Evolutionary conservation across 2,888 invertebrate species (phyloP).

Genomic region (Heliconius ethilla): DNA sequence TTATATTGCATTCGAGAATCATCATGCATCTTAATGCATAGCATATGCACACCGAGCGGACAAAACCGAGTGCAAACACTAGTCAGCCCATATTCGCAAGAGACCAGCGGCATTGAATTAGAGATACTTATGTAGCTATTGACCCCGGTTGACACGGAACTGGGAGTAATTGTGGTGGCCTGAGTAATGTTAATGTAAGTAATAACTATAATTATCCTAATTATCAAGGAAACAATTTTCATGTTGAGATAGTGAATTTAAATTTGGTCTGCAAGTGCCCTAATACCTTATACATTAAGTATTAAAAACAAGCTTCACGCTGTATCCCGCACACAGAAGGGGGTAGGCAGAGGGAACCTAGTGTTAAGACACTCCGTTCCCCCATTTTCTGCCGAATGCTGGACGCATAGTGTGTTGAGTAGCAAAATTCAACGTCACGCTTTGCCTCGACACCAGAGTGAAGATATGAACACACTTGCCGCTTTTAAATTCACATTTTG

Average conservation of each 20-base stretch:
- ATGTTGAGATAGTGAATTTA: background rate
- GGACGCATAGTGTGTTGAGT: background rate
- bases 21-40: too few relatives aligned
- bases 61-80: background rate
- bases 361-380: background rate
- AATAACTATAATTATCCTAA: conserved; percentile 20
- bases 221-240: conserved; percentile 1
- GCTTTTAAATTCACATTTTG: background rate
- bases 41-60: background rate
- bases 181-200: conserved; percentile 6
- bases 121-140: conserved; percentile 19
- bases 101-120: conserved; percentile 10
- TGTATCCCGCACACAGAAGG: background rate
- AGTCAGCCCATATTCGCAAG: background rate
- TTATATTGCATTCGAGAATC: too few relatives aligned
- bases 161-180: conserved; percentile 6
- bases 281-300: background rate
- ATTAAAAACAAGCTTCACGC: background rate
- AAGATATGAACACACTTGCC: background rate
- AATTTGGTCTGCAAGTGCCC: background rate
- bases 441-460: background rate
- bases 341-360: background rate
- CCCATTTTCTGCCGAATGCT: background rate
- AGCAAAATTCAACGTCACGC: background rate
- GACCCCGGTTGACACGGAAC: conserved; percentile 21